Evolutionary conservation across 1,140 invertebrate genomes (phyloP).

Genomic region (Drosophila ogumai): DNA sequence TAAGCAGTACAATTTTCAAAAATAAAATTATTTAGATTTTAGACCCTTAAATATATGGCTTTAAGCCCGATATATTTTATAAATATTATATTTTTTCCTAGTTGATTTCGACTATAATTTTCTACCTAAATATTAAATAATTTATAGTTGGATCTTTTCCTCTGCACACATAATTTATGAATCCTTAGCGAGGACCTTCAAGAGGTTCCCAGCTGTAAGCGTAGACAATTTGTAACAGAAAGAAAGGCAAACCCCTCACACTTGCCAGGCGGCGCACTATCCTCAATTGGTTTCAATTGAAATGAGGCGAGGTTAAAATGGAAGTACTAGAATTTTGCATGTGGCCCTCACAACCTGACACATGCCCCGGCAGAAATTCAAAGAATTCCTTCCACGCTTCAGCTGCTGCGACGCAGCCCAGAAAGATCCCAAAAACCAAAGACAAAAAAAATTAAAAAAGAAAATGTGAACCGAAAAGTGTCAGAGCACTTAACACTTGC

Average conservation of each 20-base stretch:
- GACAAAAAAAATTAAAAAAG: slow-evolving; percentile 13
- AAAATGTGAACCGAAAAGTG: slow-evolving; percentile 51
- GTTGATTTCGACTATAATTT: background rate
- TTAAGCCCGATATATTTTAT: too few relatives aligned
- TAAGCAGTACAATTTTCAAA: too few relatives aligned
- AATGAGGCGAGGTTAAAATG: slow-evolving; percentile 8
- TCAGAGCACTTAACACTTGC: slow-evolving; percentile 73
- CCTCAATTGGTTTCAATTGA: slow-evolving; percentile 59
- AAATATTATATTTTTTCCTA: too few relatives aligned
- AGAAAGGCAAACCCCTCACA: slow-evolving; percentile 27
- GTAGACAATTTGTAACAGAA: slow-evolving; percentile 61
- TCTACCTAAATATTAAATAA: background rate
- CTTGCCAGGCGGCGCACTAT: slow-evolving; percentile 21
- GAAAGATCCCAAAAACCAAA: slow-evolving; percentile 3
- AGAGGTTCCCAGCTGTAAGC: slow-evolving; percentile 39
- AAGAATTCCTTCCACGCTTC: slow-evolving; percentile 62
- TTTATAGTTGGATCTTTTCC: too few relatives aligned
- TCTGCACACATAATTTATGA: background rate
- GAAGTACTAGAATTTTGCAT: slow-evolving; percentile 54
- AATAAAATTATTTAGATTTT: too few relatives aligned
- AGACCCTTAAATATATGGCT: too few relatives aligned
- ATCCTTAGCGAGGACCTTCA: background rate
- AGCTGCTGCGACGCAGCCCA: slow-evolving; percentile 13
- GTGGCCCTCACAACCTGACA: slow-evolving; percentile 49
- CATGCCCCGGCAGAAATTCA: slow-evolving; percentile 63